phyloP scores from a whole-genome alignment of 1,140 invertebrate species.

The Macrosteles quadrilineatus region DNA sequence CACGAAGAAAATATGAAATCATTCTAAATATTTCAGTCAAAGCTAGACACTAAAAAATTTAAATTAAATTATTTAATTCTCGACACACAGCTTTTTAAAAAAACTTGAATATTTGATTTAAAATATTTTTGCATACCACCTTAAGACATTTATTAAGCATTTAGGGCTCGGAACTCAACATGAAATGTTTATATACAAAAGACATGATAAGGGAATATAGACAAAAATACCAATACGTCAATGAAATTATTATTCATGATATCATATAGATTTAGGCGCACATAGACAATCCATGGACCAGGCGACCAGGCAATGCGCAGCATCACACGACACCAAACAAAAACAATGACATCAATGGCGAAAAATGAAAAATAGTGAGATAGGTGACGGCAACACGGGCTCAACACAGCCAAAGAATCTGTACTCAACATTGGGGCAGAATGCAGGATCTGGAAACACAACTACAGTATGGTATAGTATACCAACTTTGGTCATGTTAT shows the following conservation, averaged over 20 bases:
- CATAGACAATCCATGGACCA: constrained; percentile 2
- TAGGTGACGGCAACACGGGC: constrained; percentile 30
- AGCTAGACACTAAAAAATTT: too few species aligned
- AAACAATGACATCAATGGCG: neutral
- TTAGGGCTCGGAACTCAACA: neutral
- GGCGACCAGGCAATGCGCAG: constrained; percentile 12
- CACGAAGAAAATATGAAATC: too few species aligned
- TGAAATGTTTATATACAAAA: neutral
- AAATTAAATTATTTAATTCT: too few species aligned
- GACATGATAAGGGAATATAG: neutral
- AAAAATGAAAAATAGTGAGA: constrained; percentile 37
- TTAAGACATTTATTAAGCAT: neutral
- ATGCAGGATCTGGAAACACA: too few species aligned
- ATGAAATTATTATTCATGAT: too few species aligned
- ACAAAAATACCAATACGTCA: too few species aligned
- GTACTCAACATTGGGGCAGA: neutral
- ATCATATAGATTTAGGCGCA: neutral
- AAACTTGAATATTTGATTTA: too few species aligned
- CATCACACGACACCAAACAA: neutral
- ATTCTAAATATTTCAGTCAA: too few species aligned
- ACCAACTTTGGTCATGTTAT: too few species aligned
- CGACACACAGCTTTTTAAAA: too few species aligned
- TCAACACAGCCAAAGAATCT: neutral
- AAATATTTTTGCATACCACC: neutral
- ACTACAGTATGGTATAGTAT: too few species aligned